Evolutionary conservation across 2,888 invertebrate species (phyloP), one percentile per base, ranked within the genome.

Genomic region (Orthosia gothica): DNA sequence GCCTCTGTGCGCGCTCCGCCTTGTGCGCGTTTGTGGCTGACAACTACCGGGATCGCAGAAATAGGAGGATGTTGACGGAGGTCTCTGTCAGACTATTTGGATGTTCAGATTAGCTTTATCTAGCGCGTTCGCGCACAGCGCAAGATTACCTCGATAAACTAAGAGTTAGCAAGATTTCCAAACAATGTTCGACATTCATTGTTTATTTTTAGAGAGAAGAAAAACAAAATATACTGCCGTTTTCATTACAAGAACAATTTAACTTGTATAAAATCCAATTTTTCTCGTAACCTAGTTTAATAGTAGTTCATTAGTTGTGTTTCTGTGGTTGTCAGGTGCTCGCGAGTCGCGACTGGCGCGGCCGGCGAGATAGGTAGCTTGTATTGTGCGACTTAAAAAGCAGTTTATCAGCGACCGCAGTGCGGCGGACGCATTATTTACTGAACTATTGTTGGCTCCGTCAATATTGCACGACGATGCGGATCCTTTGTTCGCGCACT

Each of bases 401-500:
- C 73, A 77, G 77, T 82, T 77, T 84, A 79, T 84, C 82, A 79
- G 70, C 70, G 52, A 59, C 76, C 69, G 76, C 76, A 76, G 74
- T 71, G 85, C 65, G 74, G 68, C 45, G 73, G 61, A 67, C 59
- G 49, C 71, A 74, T 85, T 87, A 76, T 87, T 79, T 74, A 74
- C 76, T 47, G 49, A 54, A 74, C 71, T 79, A 83, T 85, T 86
- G 83, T 81, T 61, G 76, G 67, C 59, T 77, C 79, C 63, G 76
- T 69, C 83, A 74, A 82, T 86, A 88, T 80, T 84, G 76, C 71
- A 68, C 80, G 73, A 86, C 84, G 87, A 82, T 82, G 79, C 70
- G 64, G 73, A 63, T 64, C 79, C 87, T 88, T 87, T 90, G 89
- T 89, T 84, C 78, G 81, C 64, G 71, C 66, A 63, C 81, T 64